Evolutionary conservation across 2,797 vertebrate species (phyloP), one percentile per base, ranked within the genome.

Genomic region (Atherinosoma microstoma): DNA sequence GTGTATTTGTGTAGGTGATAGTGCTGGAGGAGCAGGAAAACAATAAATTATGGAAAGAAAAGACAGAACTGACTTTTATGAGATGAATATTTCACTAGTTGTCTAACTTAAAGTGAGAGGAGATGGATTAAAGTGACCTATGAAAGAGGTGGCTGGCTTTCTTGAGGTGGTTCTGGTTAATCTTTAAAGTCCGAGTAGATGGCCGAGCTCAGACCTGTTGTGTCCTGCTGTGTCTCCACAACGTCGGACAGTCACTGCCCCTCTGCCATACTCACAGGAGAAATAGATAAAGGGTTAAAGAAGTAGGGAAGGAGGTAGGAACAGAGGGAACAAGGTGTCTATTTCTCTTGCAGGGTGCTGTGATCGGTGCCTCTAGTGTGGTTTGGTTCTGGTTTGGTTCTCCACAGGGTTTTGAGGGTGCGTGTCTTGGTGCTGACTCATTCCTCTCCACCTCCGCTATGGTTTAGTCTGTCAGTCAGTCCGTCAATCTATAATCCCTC

Each of bases 351-450:
- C 64, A 53, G 73, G 76, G 64, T 67, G 75, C 70, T 79, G 84
- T 79, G 84, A 63, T 79, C 64, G 24, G 86, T 76, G 88, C 71
- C 49, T 76, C 79, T 85, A 62, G 76, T 88, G 68, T 34, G 81
- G 84, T 73, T 76, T 4, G 24, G 68, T 71, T 78, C 45, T 7
- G 35, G 73, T 75, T 78, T 34, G 63, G 79, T 64, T 78, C 80
- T 76, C 81, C 73, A 59, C 22, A 7, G 71, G 84, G 78, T 82
- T 76, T 78, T 64, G 63, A 78, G 76, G 79, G 71, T 79, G 76
- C 13, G 84, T 73, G 74, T 89, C 82, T 73, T 35, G 35, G 84
- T 92, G 90, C 87, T 58, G 85, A 87, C 84, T 93, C 68, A 65
- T 81, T 80, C 79, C 79, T 86, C 87, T 63, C 45, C 64, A 84